Conservation (phyloP, 92 coral and sea anemone species). For the Plumapathes pennacea region DNA sequence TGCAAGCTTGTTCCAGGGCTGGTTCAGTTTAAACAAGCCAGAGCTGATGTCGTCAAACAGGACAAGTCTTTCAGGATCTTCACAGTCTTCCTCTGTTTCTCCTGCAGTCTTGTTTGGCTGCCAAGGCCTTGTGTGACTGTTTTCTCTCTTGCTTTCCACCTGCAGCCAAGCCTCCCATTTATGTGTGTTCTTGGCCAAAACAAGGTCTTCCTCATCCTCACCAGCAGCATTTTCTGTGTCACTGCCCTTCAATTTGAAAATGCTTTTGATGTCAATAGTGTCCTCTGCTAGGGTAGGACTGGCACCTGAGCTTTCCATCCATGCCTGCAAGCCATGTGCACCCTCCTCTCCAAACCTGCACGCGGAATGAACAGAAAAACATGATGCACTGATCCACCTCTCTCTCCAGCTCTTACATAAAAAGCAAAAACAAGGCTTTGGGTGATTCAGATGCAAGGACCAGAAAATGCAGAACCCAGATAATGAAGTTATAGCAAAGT, state of each 20-base stretch:
- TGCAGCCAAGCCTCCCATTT: slow-evolving; percentile 75
- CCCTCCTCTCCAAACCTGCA: slow-evolving; percentile 90
- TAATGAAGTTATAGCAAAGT: background rate
- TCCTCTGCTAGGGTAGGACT: slow-evolving; percentile 6
- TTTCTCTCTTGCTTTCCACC: slow-evolving; percentile 74
- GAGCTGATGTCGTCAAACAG: slow-evolving; percentile 86
- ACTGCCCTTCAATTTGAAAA: slow-evolving; percentile 36
- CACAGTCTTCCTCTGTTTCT: slow-evolving; percentile 88
- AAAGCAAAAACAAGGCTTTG: too few relatives aligned
- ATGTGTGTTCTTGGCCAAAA: slow-evolving; percentile 33
- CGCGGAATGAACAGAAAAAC: background rate
- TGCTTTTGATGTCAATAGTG: slow-evolving; percentile 35
- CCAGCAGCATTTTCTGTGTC: slow-evolving; percentile 10
- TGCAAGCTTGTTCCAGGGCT: slow-evolving; percentile 53
- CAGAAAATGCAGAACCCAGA: too few relatives aligned
- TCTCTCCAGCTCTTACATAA: too few relatives aligned
- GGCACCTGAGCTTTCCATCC: slow-evolving; percentile 48
- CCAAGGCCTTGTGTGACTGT: slow-evolving; percentile 72
- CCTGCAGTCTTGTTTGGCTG: slow-evolving; percentile 70
- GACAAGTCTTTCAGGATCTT: slow-evolving; percentile 95
- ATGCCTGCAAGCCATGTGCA: slow-evolving; percentile 84
- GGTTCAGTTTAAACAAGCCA: slow-evolving; percentile 59
- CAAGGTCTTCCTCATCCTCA: slow-evolving; percentile 46
- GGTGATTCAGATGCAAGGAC: too few relatives aligned
- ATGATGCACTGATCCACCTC: too few relatives aligned